A percentile compares a stretch with the other conserved stretches of the same genome.
Evolutionary conservation across 37 sponge, comb jelly and placozoan species (phyloP).

Genomic region (Beroe forskalii): DNA sequence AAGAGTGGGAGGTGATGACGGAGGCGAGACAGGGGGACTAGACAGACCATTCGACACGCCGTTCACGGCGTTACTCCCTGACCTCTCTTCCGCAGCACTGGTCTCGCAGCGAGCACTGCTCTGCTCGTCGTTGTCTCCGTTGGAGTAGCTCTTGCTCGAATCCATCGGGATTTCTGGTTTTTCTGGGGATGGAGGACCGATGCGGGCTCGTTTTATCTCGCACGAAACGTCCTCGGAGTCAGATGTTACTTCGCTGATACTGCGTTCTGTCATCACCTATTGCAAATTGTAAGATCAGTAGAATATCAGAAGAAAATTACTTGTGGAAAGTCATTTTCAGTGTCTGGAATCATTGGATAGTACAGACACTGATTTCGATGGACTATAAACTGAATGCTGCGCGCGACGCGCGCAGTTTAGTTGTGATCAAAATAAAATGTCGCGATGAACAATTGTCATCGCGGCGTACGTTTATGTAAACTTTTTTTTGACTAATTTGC

Average conservation of each 20-base stretch:
- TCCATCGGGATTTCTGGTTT: background rate
- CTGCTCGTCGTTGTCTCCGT: background rate
- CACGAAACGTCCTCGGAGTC: slow-evolving; percentile 4
- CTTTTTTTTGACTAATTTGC: too few relatives aligned
- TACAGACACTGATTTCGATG: too few relatives aligned
- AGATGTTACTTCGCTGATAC: background rate
- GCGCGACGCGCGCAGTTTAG: background rate
- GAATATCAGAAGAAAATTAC: too few relatives aligned
- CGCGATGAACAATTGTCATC: background rate
- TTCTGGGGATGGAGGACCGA: background rate
- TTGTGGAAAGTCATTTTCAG: too few relatives aligned
- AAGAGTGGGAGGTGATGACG: slow-evolving; percentile 6
- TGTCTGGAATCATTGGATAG: too few relatives aligned
- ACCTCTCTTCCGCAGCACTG: background rate
- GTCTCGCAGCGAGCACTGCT: background rate
- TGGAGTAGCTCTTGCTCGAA: background rate
- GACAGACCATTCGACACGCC: background rate
- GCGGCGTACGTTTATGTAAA: background rate
- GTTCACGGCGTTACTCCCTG: background rate
- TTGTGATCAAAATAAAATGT: background rate
- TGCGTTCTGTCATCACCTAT: slow-evolving; percentile 20
- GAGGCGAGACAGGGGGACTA: slow-evolving; percentile 3
- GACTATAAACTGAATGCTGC: too few relatives aligned
- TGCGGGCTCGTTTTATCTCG: slow-evolving; percentile 1
- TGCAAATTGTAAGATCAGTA: too few relatives aligned